phyloP scores from a whole-genome alignment of 2,888 invertebrate species.

The Stramonita haemastoma region DNA sequence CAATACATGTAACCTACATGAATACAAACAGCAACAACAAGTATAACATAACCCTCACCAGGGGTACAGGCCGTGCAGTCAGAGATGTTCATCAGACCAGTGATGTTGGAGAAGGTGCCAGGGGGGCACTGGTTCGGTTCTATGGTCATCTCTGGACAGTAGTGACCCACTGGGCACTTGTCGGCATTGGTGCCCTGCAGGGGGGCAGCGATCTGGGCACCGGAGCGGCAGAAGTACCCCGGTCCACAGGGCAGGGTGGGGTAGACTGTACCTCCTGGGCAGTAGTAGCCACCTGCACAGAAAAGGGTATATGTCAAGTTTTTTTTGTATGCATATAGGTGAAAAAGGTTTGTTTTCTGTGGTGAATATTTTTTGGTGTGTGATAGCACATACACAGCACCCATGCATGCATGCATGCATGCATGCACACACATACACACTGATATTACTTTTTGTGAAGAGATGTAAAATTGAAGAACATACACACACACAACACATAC shows the following conservation, averaged over 20 bases:
- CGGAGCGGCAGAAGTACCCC: conserved; percentile 70
- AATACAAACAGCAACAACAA: not conserved
- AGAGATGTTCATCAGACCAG: conserved; percentile 66
- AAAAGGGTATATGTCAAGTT: not conserved
- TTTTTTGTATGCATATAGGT: not conserved
- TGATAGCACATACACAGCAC: too few species aligned
- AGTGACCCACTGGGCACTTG: conserved; percentile 73
- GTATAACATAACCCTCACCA: conserved; percentile 54
- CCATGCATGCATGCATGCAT: not conserved
- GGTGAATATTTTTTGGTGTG: too few species aligned
- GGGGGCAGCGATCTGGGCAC: conserved; percentile 69
- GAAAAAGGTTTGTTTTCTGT: not conserved
- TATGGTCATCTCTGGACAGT: conserved; percentile 70
- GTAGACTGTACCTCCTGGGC: conserved; percentile 67
- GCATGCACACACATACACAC: not conserved
- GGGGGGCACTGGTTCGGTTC: conserved; percentile 68
- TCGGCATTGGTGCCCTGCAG: conserved; percentile 66
- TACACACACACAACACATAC: not conserved
- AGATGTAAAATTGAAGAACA: not conserved
- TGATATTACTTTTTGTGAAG: not conserved
- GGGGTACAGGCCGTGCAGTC: conserved; percentile 68
- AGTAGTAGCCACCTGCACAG: conserved; percentile 68
- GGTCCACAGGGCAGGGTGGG: conserved; percentile 66
- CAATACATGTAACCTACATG: not conserved
- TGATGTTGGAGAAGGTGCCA: conserved; percentile 71